Evolutionary conservation across 1,140 invertebrate genomes (phyloP).

Genomic region (Diachasma alloeum): DNA sequence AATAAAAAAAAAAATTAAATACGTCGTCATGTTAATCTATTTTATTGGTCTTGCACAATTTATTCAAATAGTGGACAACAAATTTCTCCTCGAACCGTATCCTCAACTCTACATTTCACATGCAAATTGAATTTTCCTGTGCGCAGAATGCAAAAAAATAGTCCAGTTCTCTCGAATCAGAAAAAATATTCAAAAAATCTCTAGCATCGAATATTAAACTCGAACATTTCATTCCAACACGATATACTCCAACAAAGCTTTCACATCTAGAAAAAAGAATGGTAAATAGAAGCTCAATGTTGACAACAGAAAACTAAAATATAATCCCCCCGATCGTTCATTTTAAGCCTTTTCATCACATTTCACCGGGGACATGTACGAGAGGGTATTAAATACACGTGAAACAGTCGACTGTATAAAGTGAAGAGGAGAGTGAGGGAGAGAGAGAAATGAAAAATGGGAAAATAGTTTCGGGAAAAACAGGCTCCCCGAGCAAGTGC

Average conservation of each 20-base stretch:
- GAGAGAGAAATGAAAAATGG: neutral
- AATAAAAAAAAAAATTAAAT: neutral
- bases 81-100: no score
- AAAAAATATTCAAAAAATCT: neutral
- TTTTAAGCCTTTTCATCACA: conserved; percentile 10
- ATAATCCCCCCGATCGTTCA: conserved; percentile 2
- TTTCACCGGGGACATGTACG: neutral
- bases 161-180: no score
- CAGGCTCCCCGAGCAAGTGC: neutral
- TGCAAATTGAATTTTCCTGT: no score
- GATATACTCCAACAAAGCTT: neutral
- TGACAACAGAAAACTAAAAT: neutral
- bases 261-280: neutral
- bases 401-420: neutral
- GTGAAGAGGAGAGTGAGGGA: neutral
- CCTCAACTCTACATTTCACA: no score
- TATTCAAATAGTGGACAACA: neutral
- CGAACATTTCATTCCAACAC: neutral
- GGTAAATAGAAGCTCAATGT: conserved; percentile 2
- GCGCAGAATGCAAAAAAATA: no score
- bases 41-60: neutral
- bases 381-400: conserved; percentile 7
- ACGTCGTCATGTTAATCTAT: neutral
- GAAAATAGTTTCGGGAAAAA: neutral
- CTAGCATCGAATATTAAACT: neutral